phyloP scores from a whole-genome alignment of 2,888 invertebrate genomes.

The Noctua fimbriata region DNA sequence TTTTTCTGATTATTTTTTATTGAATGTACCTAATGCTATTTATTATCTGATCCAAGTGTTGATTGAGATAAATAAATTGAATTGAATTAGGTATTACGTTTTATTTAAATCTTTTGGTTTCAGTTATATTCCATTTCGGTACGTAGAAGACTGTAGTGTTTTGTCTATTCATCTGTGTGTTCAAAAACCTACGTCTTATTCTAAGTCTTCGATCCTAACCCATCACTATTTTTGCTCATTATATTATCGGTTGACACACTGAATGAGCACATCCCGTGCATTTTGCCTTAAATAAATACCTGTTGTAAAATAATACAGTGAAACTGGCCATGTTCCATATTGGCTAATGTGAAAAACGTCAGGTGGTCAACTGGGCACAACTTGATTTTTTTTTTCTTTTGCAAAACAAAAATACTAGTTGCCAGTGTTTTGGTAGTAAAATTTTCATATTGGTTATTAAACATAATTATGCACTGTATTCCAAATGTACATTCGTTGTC shows the following conservation, averaged over 20 bases:
- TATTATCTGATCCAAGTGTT: no score
- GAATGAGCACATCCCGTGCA: conserved; percentile 23
- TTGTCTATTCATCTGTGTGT: not conserved
- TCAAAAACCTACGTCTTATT: not conserved
- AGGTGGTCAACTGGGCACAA: conserved; percentile 76
- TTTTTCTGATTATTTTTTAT: no score
- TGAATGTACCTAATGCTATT: no score
- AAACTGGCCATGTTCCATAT: conserved; percentile 78
- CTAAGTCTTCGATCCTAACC: not conserved
- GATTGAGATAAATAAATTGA: no score
- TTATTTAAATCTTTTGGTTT: not conserved
- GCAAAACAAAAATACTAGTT: conserved; percentile 64
- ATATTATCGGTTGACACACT: conserved; percentile 37
- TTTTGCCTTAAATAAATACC: conserved; percentile 71
- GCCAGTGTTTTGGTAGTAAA: not conserved
- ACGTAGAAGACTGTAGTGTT: not conserved
- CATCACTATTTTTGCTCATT: conserved; percentile 4
- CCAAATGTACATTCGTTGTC: not conserved
- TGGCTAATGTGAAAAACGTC: conserved; percentile 76
- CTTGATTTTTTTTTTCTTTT: conserved; percentile 66
- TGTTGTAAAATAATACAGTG: conserved; percentile 83
- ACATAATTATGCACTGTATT: not conserved
- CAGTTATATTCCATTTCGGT: not conserved
- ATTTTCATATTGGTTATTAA: not conserved
- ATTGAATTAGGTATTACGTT: no score